Percentiles rank a stretch among this genome's conserved stretches.
These are phyloP conservation scores for Darevskia mixta DNA, from an alignment of 2,797 vertebrate genomes.

Conservation along the genomic window DNA sequence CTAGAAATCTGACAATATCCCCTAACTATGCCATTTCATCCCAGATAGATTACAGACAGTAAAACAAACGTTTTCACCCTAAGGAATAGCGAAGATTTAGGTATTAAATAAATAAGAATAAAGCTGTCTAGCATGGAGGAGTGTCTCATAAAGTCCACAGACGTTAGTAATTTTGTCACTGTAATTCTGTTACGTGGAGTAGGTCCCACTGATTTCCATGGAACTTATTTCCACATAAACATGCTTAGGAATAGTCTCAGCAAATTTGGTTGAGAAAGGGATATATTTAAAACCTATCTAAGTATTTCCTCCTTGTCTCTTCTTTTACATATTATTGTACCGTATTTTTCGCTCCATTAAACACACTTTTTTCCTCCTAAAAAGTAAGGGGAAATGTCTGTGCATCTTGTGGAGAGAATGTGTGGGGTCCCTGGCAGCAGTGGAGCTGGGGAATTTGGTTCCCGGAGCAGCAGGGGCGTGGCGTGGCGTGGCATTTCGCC, in stretches of 20 bases:
- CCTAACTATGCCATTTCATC: conserved; percentile 32
- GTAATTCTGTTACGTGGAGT: conserved; percentile 30
- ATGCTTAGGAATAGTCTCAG: conserved; percentile 33
- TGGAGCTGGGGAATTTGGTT: too few relatives aligned
- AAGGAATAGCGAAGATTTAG: conserved; percentile 28
- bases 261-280: conserved; percentile 75
- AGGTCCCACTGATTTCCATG: conserved; percentile 38
- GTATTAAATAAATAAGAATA: conserved; percentile 63
- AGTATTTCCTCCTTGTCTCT: conserved; percentile 47
- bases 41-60: conserved; percentile 45
- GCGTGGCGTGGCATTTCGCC: too few relatives aligned
- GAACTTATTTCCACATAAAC: not conserved
- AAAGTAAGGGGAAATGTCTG: too few relatives aligned
- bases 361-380: too few relatives aligned
- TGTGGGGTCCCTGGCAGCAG: too few relatives aligned
- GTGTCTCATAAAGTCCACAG: conserved; percentile 64
- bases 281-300: conserved; percentile 70
- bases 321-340: conserved; percentile 68
- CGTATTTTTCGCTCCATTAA: too few relatives aligned
- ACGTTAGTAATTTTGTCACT: conserved; percentile 55
- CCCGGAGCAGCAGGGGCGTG: too few relatives aligned
- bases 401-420: too few relatives aligned
- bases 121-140: conserved; percentile 71
- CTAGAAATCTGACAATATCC: conserved; percentile 29
- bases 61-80: conserved; percentile 24